Base-by-base conservation (phyloP, 2,113 vertebrate species). In the Crotalus horridus region DNA sequence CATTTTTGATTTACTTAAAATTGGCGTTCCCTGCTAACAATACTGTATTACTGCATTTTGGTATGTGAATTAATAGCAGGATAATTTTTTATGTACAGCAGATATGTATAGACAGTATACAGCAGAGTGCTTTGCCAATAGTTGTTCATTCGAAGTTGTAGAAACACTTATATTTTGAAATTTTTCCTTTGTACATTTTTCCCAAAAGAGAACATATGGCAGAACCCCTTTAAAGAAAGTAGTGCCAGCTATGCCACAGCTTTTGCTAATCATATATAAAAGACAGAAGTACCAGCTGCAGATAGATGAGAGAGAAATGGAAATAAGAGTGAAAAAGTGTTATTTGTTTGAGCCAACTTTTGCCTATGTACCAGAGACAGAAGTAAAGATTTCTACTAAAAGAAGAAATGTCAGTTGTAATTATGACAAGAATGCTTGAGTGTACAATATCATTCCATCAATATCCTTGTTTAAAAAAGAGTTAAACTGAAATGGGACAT, bases 271-370 rank as follows among this genome's bases (percentile, higher is more conserved):
- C 81, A 12, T 92, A 91, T 92, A 59, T 92, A 89, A 86, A 81
- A 90, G 64, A 61, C 0, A 21, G 90, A 85, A 88, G 93, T 90
- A 58, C 69, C 94, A 94, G 92, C 93, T 96, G 43, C 89, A 85
- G 92, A 88, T 89, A 69, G 87, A 93, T 26, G 24, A 69, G 12
- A 33, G 1, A 43, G 11, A 59, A 61, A 64, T 87, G 89, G 85
- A 91, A 59, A 53, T 81, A 89, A 69, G 1, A 59, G 92, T 92
- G 3, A 93, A 92, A 94, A 90, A 43, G 8, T 54, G 21, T 58
- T 95, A 58, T n/a, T 29, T 74, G 23, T 12, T 87, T 55, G 12
- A 64, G 91, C 0, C 17, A 56, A n/a, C 5, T 94, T 54, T 92
- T 89, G 81, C 21, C 53, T 90, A 64, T 39, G 74, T 0, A 0